phyloP scores from a whole-genome alignment of 2,888 invertebrate species.

The Noctuana brunneofusca region DNA sequence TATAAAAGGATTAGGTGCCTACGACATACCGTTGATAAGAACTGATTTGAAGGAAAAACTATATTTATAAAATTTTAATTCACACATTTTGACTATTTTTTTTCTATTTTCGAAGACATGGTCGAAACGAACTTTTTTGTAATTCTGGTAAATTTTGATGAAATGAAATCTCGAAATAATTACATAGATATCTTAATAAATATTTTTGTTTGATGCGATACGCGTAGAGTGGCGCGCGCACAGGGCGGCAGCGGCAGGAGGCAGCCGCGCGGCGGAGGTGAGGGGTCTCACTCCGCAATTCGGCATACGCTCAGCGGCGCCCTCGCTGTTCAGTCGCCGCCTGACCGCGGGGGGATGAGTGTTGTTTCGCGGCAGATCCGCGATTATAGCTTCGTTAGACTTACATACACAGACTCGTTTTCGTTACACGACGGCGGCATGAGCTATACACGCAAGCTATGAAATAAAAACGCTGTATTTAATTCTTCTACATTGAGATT shows the following conservation, averaged over 20 bases:
- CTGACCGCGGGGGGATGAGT: constrained; percentile 59
- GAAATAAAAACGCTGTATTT: constrained; percentile 48
- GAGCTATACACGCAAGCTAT: constrained; percentile 51
- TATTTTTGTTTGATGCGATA: constrained; percentile 47
- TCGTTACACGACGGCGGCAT: constrained; percentile 49
- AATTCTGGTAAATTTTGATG: too few relatives aligned
- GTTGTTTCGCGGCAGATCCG: constrained; percentile 51
- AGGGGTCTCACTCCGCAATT: constrained; percentile 55
- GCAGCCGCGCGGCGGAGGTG: constrained; percentile 53
- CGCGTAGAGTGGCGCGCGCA: constrained; percentile 74
- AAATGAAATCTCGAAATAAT: neutral
- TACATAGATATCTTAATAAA: constrained; percentile 22
- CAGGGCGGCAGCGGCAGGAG: constrained; percentile 51
- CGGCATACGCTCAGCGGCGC: constrained; percentile 57
- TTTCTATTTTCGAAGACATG: too few relatives aligned
- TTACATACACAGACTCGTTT: constrained; percentile 57
- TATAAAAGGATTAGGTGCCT: too few relatives aligned
- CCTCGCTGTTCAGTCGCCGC: constrained; percentile 71
- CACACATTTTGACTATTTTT: too few relatives aligned
- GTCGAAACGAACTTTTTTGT: too few relatives aligned
- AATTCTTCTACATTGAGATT: constrained; percentile 54
- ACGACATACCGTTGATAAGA: too few relatives aligned
- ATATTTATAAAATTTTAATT: too few relatives aligned
- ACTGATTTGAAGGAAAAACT: too few relatives aligned
- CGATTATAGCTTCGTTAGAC: constrained; percentile 60